A percentile compares a stretch with the other conserved stretches of the same genome.
phyloP scores from a whole-genome alignment of 1,140 invertebrate genomes.

The Drepana arcuata region DNA sequence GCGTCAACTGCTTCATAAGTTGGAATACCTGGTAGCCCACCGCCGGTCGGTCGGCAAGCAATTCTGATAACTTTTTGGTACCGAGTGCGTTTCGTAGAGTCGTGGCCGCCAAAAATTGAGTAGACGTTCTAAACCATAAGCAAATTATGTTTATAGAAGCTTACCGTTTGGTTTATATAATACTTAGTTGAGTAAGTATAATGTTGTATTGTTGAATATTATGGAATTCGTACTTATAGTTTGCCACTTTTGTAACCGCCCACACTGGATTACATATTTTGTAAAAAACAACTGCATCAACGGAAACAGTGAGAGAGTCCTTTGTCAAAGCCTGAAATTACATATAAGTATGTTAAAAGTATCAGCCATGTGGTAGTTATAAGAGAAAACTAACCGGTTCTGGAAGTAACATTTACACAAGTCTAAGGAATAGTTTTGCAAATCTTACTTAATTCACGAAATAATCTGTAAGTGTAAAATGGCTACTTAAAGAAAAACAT shows the following conservation, averaged over 20 bases:
- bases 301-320: conserved; percentile 91
- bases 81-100: conserved; percentile 92
- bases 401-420: no score
- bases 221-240: conserved; percentile 76
- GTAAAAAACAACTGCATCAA: conserved; percentile 94
- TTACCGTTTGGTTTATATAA: no score
- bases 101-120: conserved; percentile 85
- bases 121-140: conserved; percentile 67
- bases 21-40: conserved; percentile 76
- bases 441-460: no score
- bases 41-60: conserved; percentile 87
- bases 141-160: conserved; percentile 1
- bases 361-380: no score
- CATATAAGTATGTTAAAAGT: no score
- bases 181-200: no score
- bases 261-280: conserved; percentile 85
- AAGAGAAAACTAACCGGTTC: no score
- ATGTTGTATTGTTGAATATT: no score
- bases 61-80: conserved; percentile 89
- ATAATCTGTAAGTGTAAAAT: no score
- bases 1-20: conserved; percentile 26
- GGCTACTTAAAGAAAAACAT: no score
- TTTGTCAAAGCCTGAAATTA: conserved; percentile 83
- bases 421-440: no score
- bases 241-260: conserved; percentile 82